Percentiles rank a stretch among this genome's conserved stretches.
These are phyloP conservation scores for Ridgeia piscesae DNA, from an alignment of 1,140 invertebrate genomes.

Conservation along the genomic window DNA sequence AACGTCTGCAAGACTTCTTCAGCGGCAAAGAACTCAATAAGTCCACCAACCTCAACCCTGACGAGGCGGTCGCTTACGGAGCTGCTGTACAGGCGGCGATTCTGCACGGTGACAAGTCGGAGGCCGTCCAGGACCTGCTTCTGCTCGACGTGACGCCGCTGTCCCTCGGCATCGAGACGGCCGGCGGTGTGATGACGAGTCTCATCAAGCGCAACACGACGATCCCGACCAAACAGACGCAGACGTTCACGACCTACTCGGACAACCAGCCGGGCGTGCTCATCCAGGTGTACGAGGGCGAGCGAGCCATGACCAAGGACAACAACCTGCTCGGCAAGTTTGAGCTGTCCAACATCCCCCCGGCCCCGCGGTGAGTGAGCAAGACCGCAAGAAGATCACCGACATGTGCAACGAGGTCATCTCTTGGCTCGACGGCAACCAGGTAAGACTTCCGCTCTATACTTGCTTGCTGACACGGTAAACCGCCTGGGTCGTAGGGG, in stretches of 20 bases:
- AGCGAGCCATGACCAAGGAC: constrained; percentile 67
- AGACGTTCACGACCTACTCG: constrained; percentile 94
- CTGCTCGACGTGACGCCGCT: constrained; percentile 91
- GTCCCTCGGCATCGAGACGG: constrained; percentile 95
- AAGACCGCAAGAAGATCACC: constrained; percentile 81
- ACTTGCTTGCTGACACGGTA: too few species aligned
- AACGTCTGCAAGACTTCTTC: constrained; percentile 89
- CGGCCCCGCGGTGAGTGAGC: constrained; percentile 85
- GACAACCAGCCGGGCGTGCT: constrained; percentile 88
- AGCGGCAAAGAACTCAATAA: constrained; percentile 97
- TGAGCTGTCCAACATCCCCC: constrained; percentile 89
- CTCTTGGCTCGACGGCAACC: constrained; percentile 92
- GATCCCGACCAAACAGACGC: constrained; percentile 93
- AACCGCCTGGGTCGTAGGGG: too few species aligned
- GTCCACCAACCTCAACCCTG: constrained; percentile 70
- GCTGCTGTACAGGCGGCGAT: constrained; percentile 82
- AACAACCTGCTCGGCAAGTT: constrained; percentile 89
- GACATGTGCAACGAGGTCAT: constrained; percentile 93
- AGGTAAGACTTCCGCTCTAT: constrained; percentile 49
- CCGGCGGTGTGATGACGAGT: constrained; percentile 94
- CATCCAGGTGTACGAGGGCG: constrained; percentile 64
- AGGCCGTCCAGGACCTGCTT: constrained; percentile 86
- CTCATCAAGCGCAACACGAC: constrained; percentile 95
- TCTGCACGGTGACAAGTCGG: constrained; percentile 89
- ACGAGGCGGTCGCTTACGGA: constrained; percentile 83